These are phyloP conservation scores for Leptinotarsa rubiginosa DNA, from an alignment of 2,888 invertebrate genomes.

Conservation along the genomic window DNA sequence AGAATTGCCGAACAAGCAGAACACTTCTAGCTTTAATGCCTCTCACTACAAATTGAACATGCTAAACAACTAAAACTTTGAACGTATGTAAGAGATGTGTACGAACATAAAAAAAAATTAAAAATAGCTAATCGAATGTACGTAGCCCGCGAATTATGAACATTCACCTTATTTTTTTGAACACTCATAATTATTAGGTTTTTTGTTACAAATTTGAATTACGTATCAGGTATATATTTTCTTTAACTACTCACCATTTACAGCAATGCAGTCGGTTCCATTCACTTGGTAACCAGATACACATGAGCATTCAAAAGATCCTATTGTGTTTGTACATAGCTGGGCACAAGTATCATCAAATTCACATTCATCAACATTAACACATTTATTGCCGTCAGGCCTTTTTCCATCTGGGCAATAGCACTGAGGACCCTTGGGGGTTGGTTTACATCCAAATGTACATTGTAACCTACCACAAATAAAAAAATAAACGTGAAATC, in stretches of 20 bases:
- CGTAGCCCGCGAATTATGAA: too few relatives aligned
- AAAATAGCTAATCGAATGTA: too few relatives aligned
- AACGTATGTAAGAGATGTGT: too few relatives aligned
- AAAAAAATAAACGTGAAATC: too few relatives aligned
- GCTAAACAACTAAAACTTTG: too few relatives aligned
- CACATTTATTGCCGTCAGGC: slow-evolving; percentile 73
- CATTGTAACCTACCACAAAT: slow-evolving; percentile 53
- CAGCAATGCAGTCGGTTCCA: slow-evolving; percentile 73
- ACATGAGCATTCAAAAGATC: slow-evolving; percentile 80
- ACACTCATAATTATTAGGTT: too few relatives aligned
- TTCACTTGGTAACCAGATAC: slow-evolving; percentile 75
- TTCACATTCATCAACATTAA: slow-evolving; percentile 83
- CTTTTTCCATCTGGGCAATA: slow-evolving; percentile 79
- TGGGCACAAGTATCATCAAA: slow-evolving; percentile 81
- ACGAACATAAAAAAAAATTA: too few relatives aligned
- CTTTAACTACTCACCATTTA: slow-evolving; percentile 73
- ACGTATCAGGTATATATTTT: neutral
- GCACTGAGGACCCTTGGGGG: slow-evolving; percentile 78
- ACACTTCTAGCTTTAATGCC: too few relatives aligned
- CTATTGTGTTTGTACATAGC: slow-evolving; percentile 75
- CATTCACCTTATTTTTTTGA: too few relatives aligned
- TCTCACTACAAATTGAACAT: too few relatives aligned
- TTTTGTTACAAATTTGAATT: too few relatives aligned
- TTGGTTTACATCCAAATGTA: slow-evolving; percentile 76
- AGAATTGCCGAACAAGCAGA: too few relatives aligned